Base-by-base conservation (phyloP, 2,113 vertebrate species). In the Paramisgurnus dabryanus region DNA sequence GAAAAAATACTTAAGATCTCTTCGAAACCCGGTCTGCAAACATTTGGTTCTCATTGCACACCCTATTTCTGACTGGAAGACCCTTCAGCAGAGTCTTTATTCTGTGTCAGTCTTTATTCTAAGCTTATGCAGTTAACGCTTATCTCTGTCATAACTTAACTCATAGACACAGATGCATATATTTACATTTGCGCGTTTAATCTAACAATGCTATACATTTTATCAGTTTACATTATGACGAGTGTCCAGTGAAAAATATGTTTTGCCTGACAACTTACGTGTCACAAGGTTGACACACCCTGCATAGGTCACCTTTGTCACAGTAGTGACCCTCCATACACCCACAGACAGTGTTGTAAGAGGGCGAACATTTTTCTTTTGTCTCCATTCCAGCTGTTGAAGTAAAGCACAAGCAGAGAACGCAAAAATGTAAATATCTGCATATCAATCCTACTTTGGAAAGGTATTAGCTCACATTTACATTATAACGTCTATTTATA, bases 311-410 rank as follows among this genome's bases (percentile, higher is more conserved):
- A 3, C 0, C 15, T 4, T 11, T 73, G 40, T 0, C 10, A 66
- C 92, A 92, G n/a, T 76, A 93, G 64, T 89, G 60, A 7, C 10
- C n/a, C 0, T 68, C 0, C 67, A 78, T 34, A 67, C 92, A 93
- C 34, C 6, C 15, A 78, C 92, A 93, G 73, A 76, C 87, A 0
- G 85, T 2, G 63, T 93, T 4, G 0, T 3, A 17, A 18, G 0
- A 4, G 6, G 0, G 0, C 0, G 80, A 88, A 39, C 91, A 92
- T 0, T 0, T 0, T 1, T 17, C 27, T 0, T 53, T 41, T 17
- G 0, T 63, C 45, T 83, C 78, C n/a, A 88, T 81, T 65, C 89
- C 86, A 0, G 41, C 91, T 92, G 10, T 13, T 12, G 34, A 5
- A 53, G 12, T 53, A 12, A 53, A 15, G 50, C 13, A 53, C 5